Conservation (phyloP, 2,888 invertebrate genomes). For the Drosophila lutescens region DNA sequence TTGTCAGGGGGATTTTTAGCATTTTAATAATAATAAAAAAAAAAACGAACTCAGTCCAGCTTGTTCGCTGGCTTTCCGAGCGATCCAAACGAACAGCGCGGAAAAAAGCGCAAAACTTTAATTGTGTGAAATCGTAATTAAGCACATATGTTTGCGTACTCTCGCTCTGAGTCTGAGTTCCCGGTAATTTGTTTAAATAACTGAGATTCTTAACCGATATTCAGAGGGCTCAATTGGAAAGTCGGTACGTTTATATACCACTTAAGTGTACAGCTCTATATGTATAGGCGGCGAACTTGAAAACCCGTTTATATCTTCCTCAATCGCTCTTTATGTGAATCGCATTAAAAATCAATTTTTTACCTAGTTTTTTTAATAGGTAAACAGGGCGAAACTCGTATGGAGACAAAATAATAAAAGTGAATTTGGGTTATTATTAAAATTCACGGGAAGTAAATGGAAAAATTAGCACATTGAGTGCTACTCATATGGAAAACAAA, state of each 20-base stretch:
- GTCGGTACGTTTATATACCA: neutral
- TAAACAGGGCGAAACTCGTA: slow-evolving; percentile 6
- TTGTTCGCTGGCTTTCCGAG: slow-evolving; percentile 19
- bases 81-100: slow-evolving; percentile 9
- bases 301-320: slow-evolving; percentile 55
- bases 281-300: neutral
- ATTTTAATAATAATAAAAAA: slow-evolving; percentile 29
- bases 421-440: slow-evolving; percentile 9
- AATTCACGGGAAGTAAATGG: slow-evolving; percentile 9
- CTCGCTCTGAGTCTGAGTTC: slow-evolving; percentile 7
- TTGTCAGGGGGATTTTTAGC: slow-evolving; percentile 42
- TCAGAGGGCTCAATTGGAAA: slow-evolving; percentile 2
- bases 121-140: slow-evolving; percentile 62
- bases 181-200: slow-evolving; percentile 15
- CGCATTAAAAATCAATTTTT: slow-evolving; percentile 13
- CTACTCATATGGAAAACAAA: neutral
- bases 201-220: slow-evolving; percentile 23
- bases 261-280: slow-evolving; percentile 3
- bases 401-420: neutral
- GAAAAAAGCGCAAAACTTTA: slow-evolving; percentile 22
- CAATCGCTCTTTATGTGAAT: slow-evolving; percentile 23
- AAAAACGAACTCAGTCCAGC: slow-evolving; percentile 24
- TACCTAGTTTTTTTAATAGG: slow-evolving; percentile 3
- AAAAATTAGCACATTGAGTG: slow-evolving; percentile 18
- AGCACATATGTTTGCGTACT: slow-evolving; percentile 27